Base-by-base conservation (phyloP, 2,888 invertebrate species). In the Chrysomela aeneicollis region DNA sequence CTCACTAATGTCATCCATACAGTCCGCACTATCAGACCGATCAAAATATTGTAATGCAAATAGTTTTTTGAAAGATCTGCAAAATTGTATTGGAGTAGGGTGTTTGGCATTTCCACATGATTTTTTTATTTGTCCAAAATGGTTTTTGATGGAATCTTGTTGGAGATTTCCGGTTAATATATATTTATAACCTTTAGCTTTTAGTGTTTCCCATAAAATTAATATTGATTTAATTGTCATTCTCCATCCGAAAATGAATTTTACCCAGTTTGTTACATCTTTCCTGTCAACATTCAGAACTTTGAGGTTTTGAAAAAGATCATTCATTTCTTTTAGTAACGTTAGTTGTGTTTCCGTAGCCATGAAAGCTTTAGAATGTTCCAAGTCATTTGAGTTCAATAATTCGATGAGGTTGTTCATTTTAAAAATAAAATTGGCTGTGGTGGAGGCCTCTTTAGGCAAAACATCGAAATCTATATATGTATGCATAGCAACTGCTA, bases 101-200 rank as follows among this genome's bases (percentile, higher is more conserved):
- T 69, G 67, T 58, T 51, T 63, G 1, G 59, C 49, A 61, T 68
- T 70, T 12, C 69, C 67, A 54, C 54, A 46, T 53, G 47, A 49
- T 21, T 67, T 64, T 57, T 60, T 59, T 26, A 74, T 64, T 52
- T 59, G 59, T 2, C 73, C 73, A 61, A 74, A 73, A 61, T 67
- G 71, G 52, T 72, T 71, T 61, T 61, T 55, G 5, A 61, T 18
- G 21, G 54, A 53, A 17, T 68, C 71, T 58, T 66, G 74, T 61
- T 73, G 72, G 30, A 64, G 18, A 55, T 64, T 64, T 63, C 68
- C 52, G 18, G 65, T 70, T 2, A 51, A 71, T 51, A 71, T 17
- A 62, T 35, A 67, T 49, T 4, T 54, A 30, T 49, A 57, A n/a
- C 32, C 52, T 26, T 55, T 65, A 12, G 18, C 10, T 57, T 54